Evolutionary conservation across 2,888 invertebrate genomes (phyloP).

Genomic region (Odontocerum albicorne): DNA sequence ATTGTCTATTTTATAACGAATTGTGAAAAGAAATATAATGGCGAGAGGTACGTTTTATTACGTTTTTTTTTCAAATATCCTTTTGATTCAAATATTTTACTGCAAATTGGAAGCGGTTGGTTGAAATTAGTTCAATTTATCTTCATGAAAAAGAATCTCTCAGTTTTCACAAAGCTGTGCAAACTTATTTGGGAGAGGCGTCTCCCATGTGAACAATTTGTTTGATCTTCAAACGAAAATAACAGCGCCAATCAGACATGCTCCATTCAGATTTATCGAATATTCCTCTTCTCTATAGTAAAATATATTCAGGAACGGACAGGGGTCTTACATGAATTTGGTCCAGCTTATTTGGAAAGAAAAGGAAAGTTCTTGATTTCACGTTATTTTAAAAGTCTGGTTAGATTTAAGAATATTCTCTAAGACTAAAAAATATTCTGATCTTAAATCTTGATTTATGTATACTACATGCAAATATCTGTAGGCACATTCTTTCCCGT

Average conservation of each 20-base stretch:
- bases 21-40: no score
- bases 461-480: no score
- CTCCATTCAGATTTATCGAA: conserved; percentile 12
- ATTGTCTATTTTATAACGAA: no score
- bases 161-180: conserved; percentile 15
- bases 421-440: no score
- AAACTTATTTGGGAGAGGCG: neutral
- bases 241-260: conserved; percentile 35
- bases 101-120: conserved; percentile 9
- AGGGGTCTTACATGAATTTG: no score
- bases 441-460: no score
- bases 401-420: no score
- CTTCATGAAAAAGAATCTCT: conserved; percentile 7
- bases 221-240: conserved; percentile 36
- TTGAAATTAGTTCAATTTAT: conserved; percentile 23
- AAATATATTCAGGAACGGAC: conserved; percentile 7
- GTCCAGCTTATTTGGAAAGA: no score
- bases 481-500: no score
- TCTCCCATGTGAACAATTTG: conserved; percentile 19
- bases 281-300: neutral
- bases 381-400: no score
- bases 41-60: no score
- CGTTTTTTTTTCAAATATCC: neutral
- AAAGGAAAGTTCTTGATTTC: no score
- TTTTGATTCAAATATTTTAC: conserved; percentile 1